phyloP scores from a whole-genome alignment of 2,797 vertebrate species.

The Microtus obscurus region DNA sequence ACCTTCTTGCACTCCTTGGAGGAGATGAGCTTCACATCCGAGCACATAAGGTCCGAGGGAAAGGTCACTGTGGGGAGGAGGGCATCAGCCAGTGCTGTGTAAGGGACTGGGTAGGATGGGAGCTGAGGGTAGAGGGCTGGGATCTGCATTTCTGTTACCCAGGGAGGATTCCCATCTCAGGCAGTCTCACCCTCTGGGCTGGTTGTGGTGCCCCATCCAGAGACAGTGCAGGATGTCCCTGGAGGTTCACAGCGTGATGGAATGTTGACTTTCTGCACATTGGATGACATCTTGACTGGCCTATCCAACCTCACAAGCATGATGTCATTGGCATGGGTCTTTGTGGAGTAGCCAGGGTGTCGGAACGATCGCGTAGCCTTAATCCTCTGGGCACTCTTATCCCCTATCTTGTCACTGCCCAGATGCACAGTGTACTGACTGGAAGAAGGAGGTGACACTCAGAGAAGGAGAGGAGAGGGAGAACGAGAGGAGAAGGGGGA shows the following conservation, averaged over 20 bases:
- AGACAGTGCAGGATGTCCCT: constrained; percentile 71
- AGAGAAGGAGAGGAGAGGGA: background rate
- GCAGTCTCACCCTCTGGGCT: constrained; percentile 77
- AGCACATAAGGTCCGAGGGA: constrained; percentile 67
- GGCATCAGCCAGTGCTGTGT: too few species aligned
- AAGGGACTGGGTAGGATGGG: background rate
- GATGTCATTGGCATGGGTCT: constrained; percentile 80
- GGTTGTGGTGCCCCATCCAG: constrained; percentile 85
- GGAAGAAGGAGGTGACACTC: background rate
- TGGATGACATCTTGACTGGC: background rate
- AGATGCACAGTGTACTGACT: constrained; percentile 73
- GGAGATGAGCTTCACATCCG: constrained; percentile 67
- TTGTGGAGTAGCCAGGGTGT: constrained; percentile 69
- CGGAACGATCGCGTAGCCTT: constrained; percentile 32
- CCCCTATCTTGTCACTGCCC: constrained; percentile 51
- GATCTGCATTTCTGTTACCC: too few species aligned
- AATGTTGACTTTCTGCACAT: constrained; percentile 47
- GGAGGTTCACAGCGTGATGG: constrained; percentile 52
- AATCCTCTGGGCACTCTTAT: constrained; percentile 59
- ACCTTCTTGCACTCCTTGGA: constrained; percentile 66
- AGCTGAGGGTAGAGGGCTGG: background rate
- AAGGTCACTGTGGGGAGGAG: constrained; percentile 55
- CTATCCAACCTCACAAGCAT: constrained; percentile 79
- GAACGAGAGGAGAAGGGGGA: accelerated
- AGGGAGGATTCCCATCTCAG: background rate